phyloP scores from a whole-genome alignment of 1,140 invertebrate genomes.

The Drosophila asahinai region DNA sequence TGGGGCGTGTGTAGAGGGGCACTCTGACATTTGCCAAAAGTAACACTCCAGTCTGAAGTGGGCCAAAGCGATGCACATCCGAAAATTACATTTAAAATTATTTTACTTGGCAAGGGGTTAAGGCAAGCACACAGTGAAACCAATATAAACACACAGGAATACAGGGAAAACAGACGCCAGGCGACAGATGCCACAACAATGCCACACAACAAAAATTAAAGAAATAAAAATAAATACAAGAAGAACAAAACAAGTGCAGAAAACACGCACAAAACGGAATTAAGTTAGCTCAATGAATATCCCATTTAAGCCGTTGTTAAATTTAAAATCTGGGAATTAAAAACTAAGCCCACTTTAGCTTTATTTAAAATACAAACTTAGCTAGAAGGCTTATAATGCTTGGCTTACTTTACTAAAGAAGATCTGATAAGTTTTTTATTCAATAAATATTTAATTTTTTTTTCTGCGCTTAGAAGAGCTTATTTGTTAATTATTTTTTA shows the following conservation, averaged over 20 bases:
- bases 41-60: slow-evolving; percentile 74
- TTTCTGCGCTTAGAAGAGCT: too few species aligned
- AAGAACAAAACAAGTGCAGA: slow-evolving; percentile 55
- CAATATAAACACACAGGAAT: slow-evolving; percentile 23
- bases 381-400: not conserved
- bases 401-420: not conserved
- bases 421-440: not conserved
- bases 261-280: slow-evolving; percentile 60
- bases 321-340: not conserved
- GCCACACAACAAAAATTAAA: slow-evolving; percentile 50
- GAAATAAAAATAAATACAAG: slow-evolving; percentile 52
- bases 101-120: slow-evolving; percentile 60
- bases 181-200: slow-evolving; percentile 76
- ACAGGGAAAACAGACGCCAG: slow-evolving; percentile 68
- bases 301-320: not conserved
- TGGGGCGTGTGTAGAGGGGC: slow-evolving; percentile 39
- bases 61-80: slow-evolving; percentile 54
- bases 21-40: slow-evolving; percentile 66
- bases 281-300: slow-evolving; percentile 60
- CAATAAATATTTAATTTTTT: not conserved
- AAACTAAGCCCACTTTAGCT: not conserved
- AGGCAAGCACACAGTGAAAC: slow-evolving; percentile 44
- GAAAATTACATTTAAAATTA: slow-evolving; percentile 80
- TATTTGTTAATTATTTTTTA: too few species aligned
- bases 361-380: not conserved